Base-by-base conservation (phyloP, 2,797 vertebrate genomes). In the Alectoris magna region DNA sequence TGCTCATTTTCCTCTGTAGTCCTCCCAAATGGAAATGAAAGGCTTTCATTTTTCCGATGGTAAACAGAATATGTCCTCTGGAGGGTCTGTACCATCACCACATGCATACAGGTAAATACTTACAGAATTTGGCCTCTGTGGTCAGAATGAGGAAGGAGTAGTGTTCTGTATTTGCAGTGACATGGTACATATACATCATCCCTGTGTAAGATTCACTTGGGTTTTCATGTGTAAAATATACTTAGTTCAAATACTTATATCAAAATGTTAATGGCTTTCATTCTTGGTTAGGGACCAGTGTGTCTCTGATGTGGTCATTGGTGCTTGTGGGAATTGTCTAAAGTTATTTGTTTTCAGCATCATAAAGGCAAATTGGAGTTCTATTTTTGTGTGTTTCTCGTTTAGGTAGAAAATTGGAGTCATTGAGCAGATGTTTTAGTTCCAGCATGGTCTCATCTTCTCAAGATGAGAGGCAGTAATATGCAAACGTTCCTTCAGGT, bases 11-110 rank as follows among this genome's bases (percentile, higher is more conserved):
- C 91, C 59, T 86, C 63, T 92, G 86, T 92, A 99, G 99, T 98
- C 98, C 63, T 98, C 99, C 76, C 99, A 99, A 94, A 98, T 99
- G 98, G 99, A 99, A 97, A 98, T 99, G 98, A 99, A 99, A 97
- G 98, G 98, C 75, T 99, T 99, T 97, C 99, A 99, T 97, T 99
- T 99, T 94, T 95, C 99, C 16, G 99, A 99, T 38, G 97, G 96
- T 70, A 99, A 99, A 97, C 98, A 98, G 95, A 99, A 79, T 95
- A 98, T 99, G 96, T 98, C 99, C 23, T 96, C 99, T 0, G 98
- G 98, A 93, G 98, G 97, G 64, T 97, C 98, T 19, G 80, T 98
- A 38, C 97, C 97, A 1, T 97, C 98, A 22, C 97, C 98, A 27
- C 98, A 98, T 62, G 97, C 98, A 1, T 99, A 99, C 97, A 99